Evolutionary conservation across 64 coral and sea anemone species (phyloP).

Genomic region (Pocillopora verrucosa): DNA sequence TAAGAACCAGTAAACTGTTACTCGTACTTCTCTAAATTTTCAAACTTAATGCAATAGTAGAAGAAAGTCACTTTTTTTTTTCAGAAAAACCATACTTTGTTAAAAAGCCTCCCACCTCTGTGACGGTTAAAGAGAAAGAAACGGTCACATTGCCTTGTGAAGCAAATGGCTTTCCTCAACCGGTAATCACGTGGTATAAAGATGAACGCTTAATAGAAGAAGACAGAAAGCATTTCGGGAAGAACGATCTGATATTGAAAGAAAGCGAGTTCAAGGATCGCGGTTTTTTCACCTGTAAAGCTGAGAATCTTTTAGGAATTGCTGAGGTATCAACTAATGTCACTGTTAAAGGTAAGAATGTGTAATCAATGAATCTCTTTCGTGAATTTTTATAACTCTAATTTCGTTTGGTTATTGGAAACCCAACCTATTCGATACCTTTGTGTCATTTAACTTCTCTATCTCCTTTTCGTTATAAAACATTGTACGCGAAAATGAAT

Average conservation of each 20-base stretch:
- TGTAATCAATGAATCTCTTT: too few relatives aligned
- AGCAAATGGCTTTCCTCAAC: conserved; percentile 27
- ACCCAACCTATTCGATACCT: too few relatives aligned
- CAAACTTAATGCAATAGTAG: too few relatives aligned
- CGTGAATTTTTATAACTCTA: too few relatives aligned
- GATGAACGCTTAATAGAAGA: background rate
- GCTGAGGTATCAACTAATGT: background rate
- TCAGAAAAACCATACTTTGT: conserved; percentile 13
- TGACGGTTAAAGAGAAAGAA: conserved; percentile 37
- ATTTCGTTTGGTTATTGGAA: too few relatives aligned
- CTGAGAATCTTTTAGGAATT: conserved; percentile 41
- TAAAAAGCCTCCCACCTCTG: background rate
- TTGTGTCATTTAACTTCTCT: too few relatives aligned
- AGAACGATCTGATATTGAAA: background rate
- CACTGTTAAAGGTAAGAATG: conserved; percentile 22
- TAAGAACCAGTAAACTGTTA: too few relatives aligned
- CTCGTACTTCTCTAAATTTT: too few relatives aligned
- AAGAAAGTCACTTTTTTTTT: background rate
- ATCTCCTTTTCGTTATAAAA: too few relatives aligned
- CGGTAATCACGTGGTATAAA: conserved; percentile 36
- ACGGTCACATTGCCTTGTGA: conserved; percentile 22
- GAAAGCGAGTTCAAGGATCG: conserved; percentile 15
- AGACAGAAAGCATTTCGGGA: background rate
- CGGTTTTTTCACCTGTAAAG: conserved; percentile 16
- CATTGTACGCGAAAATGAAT: too few relatives aligned